A percentile compares a stretch with the other conserved stretches of the same genome.
phyloP scores from a whole-genome alignment of 2,888 invertebrate genomes.

The Eupsilia transversa region DNA sequence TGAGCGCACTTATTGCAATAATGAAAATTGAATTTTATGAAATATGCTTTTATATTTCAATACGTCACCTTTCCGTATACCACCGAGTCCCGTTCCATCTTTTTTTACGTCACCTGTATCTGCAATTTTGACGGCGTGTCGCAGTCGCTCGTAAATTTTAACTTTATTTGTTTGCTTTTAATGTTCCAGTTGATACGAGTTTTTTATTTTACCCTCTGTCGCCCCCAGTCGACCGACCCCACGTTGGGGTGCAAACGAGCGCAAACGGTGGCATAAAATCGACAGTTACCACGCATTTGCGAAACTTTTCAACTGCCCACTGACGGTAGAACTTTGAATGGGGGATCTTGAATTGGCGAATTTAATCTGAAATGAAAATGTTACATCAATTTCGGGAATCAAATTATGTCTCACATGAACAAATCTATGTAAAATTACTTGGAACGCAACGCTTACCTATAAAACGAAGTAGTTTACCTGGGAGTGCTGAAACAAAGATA shows the following conservation, averaged over 20 bases:
- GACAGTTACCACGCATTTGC: constrained; percentile 70
- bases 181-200: constrained; percentile 66
- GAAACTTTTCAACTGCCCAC: constrained; percentile 66
- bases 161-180: constrained; percentile 79
- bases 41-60: constrained; percentile 26
- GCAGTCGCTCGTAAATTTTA: constrained; percentile 81
- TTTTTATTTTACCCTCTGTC: constrained; percentile 68
- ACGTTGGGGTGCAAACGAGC: constrained; percentile 69
- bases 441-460: constrained; percentile 41
- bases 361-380: constrained; percentile 63
- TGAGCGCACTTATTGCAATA: neutral
- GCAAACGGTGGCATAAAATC: constrained; percentile 68
- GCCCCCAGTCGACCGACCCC: constrained; percentile 38
- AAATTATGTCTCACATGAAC: neutral
- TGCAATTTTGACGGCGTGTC: constrained; percentile 80
- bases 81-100: constrained; percentile 54
- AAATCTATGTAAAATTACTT: neutral
- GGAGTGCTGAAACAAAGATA: constrained; percentile 40
- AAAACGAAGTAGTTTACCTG: constrained; percentile 34
- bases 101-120: constrained; percentile 79
- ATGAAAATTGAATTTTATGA: neutral
- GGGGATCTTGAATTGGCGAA: constrained; percentile 66
- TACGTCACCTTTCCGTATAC: constrained; percentile 24
- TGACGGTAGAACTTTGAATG: constrained; percentile 66
- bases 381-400: constrained; percentile 12